Percentiles rank a stretch among this genome's conserved stretches.
Conservation (phyloP, 2,113 vertebrate species). For the Saccopteryx bilineata region DNA sequence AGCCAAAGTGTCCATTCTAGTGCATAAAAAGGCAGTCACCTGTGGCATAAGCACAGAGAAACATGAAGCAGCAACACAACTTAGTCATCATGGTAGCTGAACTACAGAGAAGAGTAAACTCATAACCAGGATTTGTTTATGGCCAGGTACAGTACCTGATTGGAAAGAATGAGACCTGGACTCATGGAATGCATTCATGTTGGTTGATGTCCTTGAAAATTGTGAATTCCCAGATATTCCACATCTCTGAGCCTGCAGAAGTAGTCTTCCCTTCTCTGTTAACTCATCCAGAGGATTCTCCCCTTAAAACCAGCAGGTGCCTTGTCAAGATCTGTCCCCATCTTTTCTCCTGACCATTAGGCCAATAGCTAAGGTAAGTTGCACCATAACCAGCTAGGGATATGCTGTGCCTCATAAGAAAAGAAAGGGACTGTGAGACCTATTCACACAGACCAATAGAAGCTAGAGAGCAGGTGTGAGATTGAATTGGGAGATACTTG, state of each 20-base stretch:
- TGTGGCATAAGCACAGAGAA: background rate
- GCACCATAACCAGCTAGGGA: background rate
- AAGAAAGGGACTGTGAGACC: background rate
- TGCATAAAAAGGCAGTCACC: background rate
- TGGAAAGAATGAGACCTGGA: background rate
- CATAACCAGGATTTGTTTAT: fast-evolving
- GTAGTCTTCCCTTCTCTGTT: background rate
- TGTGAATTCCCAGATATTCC: background rate
- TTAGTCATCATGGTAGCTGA: background rate
- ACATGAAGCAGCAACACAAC: background rate
- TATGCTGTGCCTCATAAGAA: background rate
- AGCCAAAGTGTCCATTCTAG: background rate
- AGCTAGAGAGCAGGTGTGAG: background rate
- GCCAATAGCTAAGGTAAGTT: background rate
- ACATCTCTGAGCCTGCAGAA: background rate
- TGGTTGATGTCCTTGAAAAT: background rate
- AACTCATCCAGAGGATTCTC: background rate
- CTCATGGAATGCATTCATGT: too few species aligned
- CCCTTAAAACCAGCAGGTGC: background rate
- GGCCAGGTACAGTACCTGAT: background rate
- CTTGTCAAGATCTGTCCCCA: background rate
- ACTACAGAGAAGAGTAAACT: background rate
- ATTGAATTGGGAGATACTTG: background rate
- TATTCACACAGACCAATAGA: too few species aligned
- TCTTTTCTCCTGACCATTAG: background rate